Evolutionary conservation across 2,888 invertebrate genomes (phyloP), one percentile per base, ranked within the genome.

Genomic region (Vesta saturnalis): DNA sequence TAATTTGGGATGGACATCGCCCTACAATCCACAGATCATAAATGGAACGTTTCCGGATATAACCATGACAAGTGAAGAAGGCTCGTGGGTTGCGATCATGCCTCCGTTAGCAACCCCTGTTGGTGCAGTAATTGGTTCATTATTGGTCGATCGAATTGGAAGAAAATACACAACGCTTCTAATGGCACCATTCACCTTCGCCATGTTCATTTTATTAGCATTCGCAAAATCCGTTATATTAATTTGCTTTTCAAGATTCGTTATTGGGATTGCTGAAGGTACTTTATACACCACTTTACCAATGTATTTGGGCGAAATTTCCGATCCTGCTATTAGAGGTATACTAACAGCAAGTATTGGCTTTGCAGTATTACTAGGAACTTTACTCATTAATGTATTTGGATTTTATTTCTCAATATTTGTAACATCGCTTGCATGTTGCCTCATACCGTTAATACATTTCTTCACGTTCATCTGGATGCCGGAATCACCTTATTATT

Each of bases 401-500:
- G 89, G 89, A 14, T 88, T 89, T 1, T 85, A 85, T 76, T 87
- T 87, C 49, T 83, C 86, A 71, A 88, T 89, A 83, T 83, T 82
- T 73, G 81, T 82, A 16, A 84, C 89, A 72, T 88, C 88, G 72
- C 82, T 85, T 59, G 85, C 89, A 79, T 89, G 89, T 77, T 84
- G 88, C 73, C 79, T 86, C 69, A 85, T 90, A 63, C 89, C 90
- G 6, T 79, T 89, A 22, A 77, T 88, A 47, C 88, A 90, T 77
- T 83, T 90, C 54, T 64, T 87, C 16, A 83, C 86, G 8, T 88
- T 90, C 79, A 81, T 87, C 23, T 87, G 87, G 78, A 85, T 91
- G 80, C 92, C 92, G n/a, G 92, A 92, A 83, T 87, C 88, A 0
- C 89, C 90, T 0, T 85, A 88, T 60, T 86, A 83, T 72, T 80